Base-by-base conservation (phyloP, 2,113 vertebrate species). In the Microcebus jonahi region DNA sequence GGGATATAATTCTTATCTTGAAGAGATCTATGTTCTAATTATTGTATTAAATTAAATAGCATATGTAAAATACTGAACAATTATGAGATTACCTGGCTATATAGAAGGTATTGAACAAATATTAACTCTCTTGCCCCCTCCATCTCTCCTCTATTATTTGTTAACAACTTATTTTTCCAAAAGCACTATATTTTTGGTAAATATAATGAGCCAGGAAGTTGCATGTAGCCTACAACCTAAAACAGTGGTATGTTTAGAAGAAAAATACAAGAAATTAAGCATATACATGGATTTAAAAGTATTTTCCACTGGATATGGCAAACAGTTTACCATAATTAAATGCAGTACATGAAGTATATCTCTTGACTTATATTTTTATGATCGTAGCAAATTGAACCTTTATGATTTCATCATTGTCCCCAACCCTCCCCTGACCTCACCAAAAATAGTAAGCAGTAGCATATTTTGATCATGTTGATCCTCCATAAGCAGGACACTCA, bases 231-330 rank as follows among this genome's bases (percentile, higher is more conserved):
- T 88, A 77, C 27, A 80, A 68, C 39, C 70, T 88, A 84, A 96
- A 92, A 36, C 17, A 92, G 20, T 61, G 76, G 8, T 73, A 80
- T 21, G 55, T 45, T 91, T 31, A 90, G 80, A 25, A 92, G 34
- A 92, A 55, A 55, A 55, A 75, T 42, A 91, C 4, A 67, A 55
- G 39, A 95, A 95, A 95, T 88, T 85, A 97, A 97, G 90, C 1
- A 55, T 48, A 92, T 29, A 8, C 2, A 29, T 76, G 17, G 15
- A 70, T 92, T 84, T 90, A 14, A 90, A 95, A 85, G 53, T 90
- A 55, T 88, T 96, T 23, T 61, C 45, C 27, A 88, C n/a, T 67
- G 17, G 34, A 67, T 75, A 75, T 25, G 45, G 90, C 50, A 94
- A 75, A 88, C 92, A 76, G 11, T 71, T 88, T 39, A 82, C 61